Evolutionary conservation across 2,888 invertebrate genomes (phyloP), one percentile per base, ranked within the genome.

Genomic region (Drosophila paramelanica): DNA sequence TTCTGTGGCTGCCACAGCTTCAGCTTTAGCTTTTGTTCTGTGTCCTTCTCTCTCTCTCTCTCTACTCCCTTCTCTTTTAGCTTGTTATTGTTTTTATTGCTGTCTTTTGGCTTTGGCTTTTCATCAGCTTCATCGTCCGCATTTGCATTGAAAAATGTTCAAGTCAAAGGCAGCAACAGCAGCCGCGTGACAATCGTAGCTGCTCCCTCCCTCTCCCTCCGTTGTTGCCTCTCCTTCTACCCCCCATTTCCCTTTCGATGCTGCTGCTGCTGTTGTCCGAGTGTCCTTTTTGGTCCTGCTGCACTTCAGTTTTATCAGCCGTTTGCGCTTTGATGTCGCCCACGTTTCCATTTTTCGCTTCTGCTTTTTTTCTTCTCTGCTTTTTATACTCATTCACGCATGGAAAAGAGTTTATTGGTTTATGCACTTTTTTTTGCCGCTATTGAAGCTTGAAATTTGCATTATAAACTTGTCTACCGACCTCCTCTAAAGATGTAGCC

Each of bases 61-160:
- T 17, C 38, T 33, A 13, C 49, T 23, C 13, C 23, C 17, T 17
- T 33, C 23, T 17, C 41, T 14, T 14, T 17, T 25, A 49, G 11
- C 13, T 31, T 52, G 27, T 25, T 50, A 49, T 67, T 59, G 62
- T 80, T 87, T 84, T 81, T 69, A 66, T 74, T 79, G 73, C 82
- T 82, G 87, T 89, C 89, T 80, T 85, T 67, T 77, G 65, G 66
- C 77, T 75, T 66, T 88, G 89, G 89, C 89, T 83, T 83, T 88
- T 85, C 83, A 89, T 83, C 82, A 89, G 67, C 57, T 60, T 74
- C 74, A 67, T 79, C 68, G 53, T 56, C 58, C 49, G 56, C 79
- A 87, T 89, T 89, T 81, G 89, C 85, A 83, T 84, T 88, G 88
- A 65, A 76, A 88, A 85, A 82, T 89, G 86, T 88, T 83, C 88